phyloP scores from a whole-genome alignment of 2,113 vertebrate genomes.

The Cephalopholis sonnerati region DNA sequence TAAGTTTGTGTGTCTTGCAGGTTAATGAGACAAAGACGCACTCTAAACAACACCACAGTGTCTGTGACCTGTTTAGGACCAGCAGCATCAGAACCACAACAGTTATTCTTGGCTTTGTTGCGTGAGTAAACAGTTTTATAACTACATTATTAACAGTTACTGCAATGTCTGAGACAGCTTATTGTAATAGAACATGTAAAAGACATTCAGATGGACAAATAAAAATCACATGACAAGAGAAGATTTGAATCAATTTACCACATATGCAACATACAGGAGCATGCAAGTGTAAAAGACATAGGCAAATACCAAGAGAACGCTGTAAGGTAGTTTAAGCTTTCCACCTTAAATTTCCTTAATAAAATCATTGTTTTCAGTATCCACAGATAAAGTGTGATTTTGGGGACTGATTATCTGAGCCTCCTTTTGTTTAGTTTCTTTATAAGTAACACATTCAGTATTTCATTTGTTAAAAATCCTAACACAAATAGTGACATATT shows the following conservation, averaged over 20 bases:
- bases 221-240: background rate
- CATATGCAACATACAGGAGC: background rate
- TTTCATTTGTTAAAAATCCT: too few relatives aligned
- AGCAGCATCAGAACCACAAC: slow-evolving; percentile 85
- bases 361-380: background rate
- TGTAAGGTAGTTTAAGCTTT: background rate
- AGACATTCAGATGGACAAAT: background rate
- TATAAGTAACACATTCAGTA: background rate
- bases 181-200: background rate
- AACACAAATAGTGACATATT: too few relatives aligned
- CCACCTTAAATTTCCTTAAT: background rate
- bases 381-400: background rate
- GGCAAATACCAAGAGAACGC: too few relatives aligned
- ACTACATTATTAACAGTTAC: background rate
- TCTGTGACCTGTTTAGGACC: slow-evolving; percentile 85
- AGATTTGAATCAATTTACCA: background rate
- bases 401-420: background rate
- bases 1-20: slow-evolving; percentile 46
- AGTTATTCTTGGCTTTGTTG: slow-evolving; percentile 86
- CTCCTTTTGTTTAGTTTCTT: background rate
- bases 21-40: background rate
- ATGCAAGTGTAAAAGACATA: background rate
- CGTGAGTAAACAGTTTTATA: slow-evolving; percentile 81
- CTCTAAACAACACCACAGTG: slow-evolving; percentile 63
- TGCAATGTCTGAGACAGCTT: background rate